phyloP scores from a whole-genome alignment of 2,888 invertebrate genomes.

The Agrochola lychnidis region DNA sequence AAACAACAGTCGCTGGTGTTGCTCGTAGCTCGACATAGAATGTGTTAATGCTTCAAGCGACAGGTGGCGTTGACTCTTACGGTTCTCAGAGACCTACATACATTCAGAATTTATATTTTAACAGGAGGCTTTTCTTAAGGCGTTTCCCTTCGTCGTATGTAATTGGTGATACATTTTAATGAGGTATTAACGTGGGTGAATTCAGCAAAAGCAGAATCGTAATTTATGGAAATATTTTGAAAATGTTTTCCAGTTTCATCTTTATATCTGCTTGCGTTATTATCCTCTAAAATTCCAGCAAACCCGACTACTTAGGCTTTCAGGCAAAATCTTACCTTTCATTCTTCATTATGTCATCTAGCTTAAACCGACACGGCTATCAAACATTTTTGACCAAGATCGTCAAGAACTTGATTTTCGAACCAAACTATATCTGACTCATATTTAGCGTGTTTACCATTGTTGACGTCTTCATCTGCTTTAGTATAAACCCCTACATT shows the following conservation, averaged over 20 bases:
- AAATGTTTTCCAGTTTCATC: neutral
- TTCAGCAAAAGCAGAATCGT: neutral
- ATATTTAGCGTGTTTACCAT: neutral
- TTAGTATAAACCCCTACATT: neutral
- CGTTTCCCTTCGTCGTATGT: slow-evolving; percentile 16
- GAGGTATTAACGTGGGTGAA: slow-evolving; percentile 16
- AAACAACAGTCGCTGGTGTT: slow-evolving; percentile 41
- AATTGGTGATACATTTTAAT: slow-evolving; percentile 51
- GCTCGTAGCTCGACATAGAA: slow-evolving; percentile 33
- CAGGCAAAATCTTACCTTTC: neutral
- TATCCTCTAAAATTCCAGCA: neutral
- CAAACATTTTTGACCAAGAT: neutral
- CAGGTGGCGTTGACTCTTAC: slow-evolving; percentile 52
- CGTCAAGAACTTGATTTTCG: neutral
- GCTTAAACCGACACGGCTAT: neutral
- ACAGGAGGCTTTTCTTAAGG: slow-evolving; percentile 21
- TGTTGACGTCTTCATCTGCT: neutral
- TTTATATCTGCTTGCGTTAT: neutral
- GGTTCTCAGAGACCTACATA: slow-evolving; percentile 49
- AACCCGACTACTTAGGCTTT: neutral
- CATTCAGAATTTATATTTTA: slow-evolving; percentile 50
- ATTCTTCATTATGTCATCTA: neutral
- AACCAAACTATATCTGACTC: neutral
- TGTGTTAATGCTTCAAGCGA: slow-evolving; percentile 56
- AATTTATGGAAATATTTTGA: neutral